A percentile compares a stretch with the other conserved stretches of the same genome.
These are phyloP conservation scores for Euschistus heros DNA, from an alignment of 1,140 invertebrate genomes.

Conservation along the genomic window DNA sequence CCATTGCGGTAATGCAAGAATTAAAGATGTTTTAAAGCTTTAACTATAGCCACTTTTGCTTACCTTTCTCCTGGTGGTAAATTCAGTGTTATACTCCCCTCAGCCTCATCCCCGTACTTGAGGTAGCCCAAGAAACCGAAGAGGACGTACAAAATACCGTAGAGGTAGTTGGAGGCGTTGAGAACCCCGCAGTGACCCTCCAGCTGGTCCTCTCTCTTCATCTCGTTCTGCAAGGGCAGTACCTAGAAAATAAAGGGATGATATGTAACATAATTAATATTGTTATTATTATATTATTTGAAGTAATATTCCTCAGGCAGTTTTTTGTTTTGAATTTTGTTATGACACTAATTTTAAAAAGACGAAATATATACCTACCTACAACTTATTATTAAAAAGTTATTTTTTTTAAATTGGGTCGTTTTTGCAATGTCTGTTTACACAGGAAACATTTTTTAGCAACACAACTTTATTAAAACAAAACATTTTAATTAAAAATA, in stretches of 20 bases:
- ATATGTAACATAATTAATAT: not conserved
- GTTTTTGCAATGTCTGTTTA: too few relatives aligned
- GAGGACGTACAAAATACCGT: not conserved
- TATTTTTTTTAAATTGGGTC: too few relatives aligned
- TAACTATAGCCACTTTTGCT: too few relatives aligned
- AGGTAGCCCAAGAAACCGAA: slow-evolving; percentile 13
- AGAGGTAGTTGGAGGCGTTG: not conserved
- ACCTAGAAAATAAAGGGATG: not conserved
- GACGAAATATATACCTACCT: too few relatives aligned
- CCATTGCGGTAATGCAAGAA: too few relatives aligned
- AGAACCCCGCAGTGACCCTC: not conserved
- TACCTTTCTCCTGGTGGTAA: slow-evolving; percentile 6
- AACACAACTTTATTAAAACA: too few relatives aligned
- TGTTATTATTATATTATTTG: not conserved
- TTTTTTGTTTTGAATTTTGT: not conserved
- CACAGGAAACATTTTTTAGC: too few relatives aligned
- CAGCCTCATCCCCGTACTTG: slow-evolving; percentile 2
- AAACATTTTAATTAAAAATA: too few relatives aligned
- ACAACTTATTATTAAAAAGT: too few relatives aligned
- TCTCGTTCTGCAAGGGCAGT: slow-evolving; percentile 17
- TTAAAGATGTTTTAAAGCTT: too few relatives aligned
- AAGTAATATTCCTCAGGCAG: not conserved
- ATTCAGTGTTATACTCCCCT: slow-evolving; percentile 1
- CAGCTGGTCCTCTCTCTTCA: not conserved
- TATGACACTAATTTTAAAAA: not conserved